Conservation (phyloP, 2,797 vertebrate species). For the Hippopotamyrus pictus region DNA sequence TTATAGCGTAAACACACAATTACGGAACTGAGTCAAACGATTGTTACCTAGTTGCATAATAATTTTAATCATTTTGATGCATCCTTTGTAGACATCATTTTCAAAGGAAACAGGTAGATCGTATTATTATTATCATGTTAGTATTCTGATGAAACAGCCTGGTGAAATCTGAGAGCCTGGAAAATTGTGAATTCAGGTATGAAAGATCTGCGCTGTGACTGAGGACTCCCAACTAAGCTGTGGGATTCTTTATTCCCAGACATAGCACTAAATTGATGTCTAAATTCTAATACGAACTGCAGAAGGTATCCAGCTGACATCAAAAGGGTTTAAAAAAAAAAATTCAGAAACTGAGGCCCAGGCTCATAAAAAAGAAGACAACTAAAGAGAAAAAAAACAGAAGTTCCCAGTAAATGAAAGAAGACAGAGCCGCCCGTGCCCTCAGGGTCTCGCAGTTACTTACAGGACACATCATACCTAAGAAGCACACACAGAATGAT, state of each 20-base stretch:
- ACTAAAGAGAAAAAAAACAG: neutral
- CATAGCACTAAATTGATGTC: neutral
- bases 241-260: neutral
- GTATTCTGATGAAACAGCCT: neutral
- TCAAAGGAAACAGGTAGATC: neutral
- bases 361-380: neutral
- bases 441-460: neutral
- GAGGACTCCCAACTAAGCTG: neutral
- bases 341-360: neutral
- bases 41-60: neutral
- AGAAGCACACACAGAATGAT: neutral
- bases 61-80: neutral
- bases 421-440: neutral
- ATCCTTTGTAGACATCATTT: neutral
- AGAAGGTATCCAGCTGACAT: constrained; percentile 9
- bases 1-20: neutral
- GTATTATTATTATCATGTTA: neutral
- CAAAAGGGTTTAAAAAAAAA: neutral
- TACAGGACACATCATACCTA: neutral
- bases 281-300: constrained; percentile 7
- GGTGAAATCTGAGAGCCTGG: neutral
- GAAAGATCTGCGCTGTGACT: neutral
- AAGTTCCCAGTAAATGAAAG: neutral
- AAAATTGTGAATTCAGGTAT: neutral
- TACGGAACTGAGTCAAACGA: neutral